Conservation (phyloP, 2,888 invertebrate genomes). For the Nymphalis urticae region DNA sequence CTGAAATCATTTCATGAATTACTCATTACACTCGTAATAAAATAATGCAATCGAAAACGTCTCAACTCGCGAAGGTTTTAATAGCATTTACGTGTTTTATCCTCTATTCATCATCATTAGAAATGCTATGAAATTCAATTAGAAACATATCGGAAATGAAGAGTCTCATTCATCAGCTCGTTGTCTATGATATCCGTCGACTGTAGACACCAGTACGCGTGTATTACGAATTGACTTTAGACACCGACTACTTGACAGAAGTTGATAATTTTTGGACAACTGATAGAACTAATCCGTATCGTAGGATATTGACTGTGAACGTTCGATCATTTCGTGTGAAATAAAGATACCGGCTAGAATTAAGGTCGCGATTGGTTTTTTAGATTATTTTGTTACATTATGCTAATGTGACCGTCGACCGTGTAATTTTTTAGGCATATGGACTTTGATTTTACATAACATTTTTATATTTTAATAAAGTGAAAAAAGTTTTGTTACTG, state of each 20-base stretch:
- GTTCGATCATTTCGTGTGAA: constrained; percentile 43
- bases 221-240: constrained; percentile 29
- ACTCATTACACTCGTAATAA: no score
- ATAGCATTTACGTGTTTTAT: constrained; percentile 17
- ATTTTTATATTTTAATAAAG: neutral
- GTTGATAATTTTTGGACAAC: constrained; percentile 55
- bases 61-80: neutral
- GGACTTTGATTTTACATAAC: neutral
- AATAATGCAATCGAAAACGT: neutral
- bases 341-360: constrained; percentile 35
- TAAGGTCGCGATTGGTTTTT: constrained; percentile 19
- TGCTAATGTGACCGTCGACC: constrained; percentile 16
- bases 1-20: no score
- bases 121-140: constrained; percentile 28
- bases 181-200: constrained; percentile 31
- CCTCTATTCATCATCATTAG: constrained; percentile 15
- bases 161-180: constrained; percentile 29
- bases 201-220: constrained; percentile 23
- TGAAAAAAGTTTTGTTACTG: neutral
- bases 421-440: constrained; percentile 7
- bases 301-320: constrained; percentile 35
- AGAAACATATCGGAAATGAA: constrained; percentile 31
- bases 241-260: constrained; percentile 44
- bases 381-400: constrained; percentile 30
- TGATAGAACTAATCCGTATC: constrained; percentile 45